phyloP scores from a whole-genome alignment of 2,797 vertebrate species.

The Myotis daubentonii region DNA sequence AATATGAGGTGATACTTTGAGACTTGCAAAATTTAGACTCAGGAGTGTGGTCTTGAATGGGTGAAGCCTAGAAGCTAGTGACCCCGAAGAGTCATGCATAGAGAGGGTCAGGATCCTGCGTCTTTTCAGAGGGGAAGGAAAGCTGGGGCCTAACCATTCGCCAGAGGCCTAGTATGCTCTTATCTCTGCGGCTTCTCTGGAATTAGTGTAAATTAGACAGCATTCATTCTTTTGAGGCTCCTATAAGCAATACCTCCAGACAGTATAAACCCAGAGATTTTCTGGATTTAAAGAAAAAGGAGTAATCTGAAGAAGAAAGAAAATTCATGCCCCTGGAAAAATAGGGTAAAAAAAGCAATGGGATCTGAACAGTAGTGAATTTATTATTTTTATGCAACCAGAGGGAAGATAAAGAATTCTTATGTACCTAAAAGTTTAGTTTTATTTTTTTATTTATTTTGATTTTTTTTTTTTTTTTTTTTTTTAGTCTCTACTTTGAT shows the following conservation, averaged over 20 bases:
- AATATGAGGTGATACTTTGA: background rate
- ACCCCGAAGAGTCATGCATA: background rate
- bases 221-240: background rate
- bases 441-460: conserved; percentile 1
- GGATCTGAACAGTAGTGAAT: background rate
- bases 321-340: conserved; percentile 8
- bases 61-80: background rate
- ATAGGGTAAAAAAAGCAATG: background rate
- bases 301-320: conserved; percentile 46
- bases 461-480: background rate
- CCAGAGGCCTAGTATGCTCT: background rate
- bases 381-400: conserved; percentile 42
- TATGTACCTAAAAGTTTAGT: background rate
- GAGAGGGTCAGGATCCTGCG: background rate
- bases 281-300: conserved; percentile 43
- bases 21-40: background rate
- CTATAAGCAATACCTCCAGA: background rate
- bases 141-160: background rate
- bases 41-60: background rate
- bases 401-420: conserved; percentile 19
- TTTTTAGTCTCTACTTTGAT: background rate
- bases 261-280: conserved; percentile 16
- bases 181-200: background rate
- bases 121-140: background rate
- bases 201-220: conserved; percentile 29